These are phyloP conservation scores for Sylvilagus bachmani DNA, from an alignment of 2,113 vertebrate species.

Conservation along the genomic window DNA sequence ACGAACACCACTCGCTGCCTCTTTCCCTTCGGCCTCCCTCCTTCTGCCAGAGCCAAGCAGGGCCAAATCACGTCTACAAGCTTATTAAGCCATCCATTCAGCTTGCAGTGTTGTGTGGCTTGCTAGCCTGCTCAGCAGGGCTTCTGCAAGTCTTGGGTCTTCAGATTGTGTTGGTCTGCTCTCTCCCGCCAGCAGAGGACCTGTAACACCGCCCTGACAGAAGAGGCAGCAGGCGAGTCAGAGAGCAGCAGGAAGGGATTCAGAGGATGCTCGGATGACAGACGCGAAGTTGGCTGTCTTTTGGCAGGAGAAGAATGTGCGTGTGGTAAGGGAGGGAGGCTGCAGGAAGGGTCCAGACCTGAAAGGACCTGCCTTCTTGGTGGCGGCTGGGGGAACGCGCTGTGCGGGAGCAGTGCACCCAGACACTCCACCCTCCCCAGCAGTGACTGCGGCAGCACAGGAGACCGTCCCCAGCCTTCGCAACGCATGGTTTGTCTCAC, in stretches of 20 bases:
- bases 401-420: neutral
- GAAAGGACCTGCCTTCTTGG: neutral
- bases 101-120: neutral
- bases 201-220: constrained; percentile 62
- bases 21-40: constrained; percentile 48
- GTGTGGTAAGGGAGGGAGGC: neutral
- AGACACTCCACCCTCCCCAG: neutral
- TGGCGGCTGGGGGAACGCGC: neutral
- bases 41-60: neutral
- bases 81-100: constrained; percentile 43
- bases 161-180: constrained; percentile 2
- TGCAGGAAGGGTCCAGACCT: neutral
- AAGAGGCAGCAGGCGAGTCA: constrained; percentile 23
- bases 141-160: constrained; percentile 26
- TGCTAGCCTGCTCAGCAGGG: constrained; percentile 42
- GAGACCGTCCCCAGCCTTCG: neutral
- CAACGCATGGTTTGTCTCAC: constrained; percentile 3
- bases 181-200: constrained; percentile 52
- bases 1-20: neutral
- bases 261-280: constrained; percentile 38
- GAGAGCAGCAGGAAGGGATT: accelerated
- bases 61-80: neutral
- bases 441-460: constrained; percentile 12
- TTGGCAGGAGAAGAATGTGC: neutral
- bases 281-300: constrained; percentile 65